Evolutionary conservation across 2,888 invertebrate species (phyloP), one percentile per base, ranked within the genome.

Genomic region (Rhimphoctona megacephalus): DNA sequence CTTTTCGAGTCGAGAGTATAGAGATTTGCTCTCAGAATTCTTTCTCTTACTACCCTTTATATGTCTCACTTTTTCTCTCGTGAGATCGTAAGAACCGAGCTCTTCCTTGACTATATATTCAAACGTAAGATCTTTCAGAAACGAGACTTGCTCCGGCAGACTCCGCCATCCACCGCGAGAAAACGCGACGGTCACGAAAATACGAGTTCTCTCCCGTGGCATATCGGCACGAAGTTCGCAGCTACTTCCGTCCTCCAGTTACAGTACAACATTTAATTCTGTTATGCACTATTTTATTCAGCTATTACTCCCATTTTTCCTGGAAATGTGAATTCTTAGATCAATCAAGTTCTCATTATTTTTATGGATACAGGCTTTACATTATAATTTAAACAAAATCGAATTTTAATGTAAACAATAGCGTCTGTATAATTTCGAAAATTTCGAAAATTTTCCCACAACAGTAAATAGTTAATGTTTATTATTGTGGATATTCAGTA

Each of bases 101-200:
- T 33, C 33, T 54, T 33, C 74, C 66, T 69, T 76, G 25, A 57
- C 54, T 67, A 66, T 77, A 33, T 73, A 74, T 43, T 39, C 46
- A 54, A 57, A 52, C 36, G 33, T 73, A 54, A 54, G 66, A 78
- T 57, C 66, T 61, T 78, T 57, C 78, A 9, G 82, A 52, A 85
- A 85, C 82, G 82, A 82, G 79, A 85, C 85, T 70, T 76, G 82
- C 82, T 85, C 74, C 30, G 61, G 36, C 49, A 74, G 79, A 36
- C 25, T 79, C 69, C 8, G 66, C 64, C 66, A 9, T 30, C 66
- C 14, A 19, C 7, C 39, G 74, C 57, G 39, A 54, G 64, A 49
- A 66, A 49, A 66, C 66, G 9, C 19, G 46, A 30, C 67, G 67
- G 76, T 85, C 84, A 81, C 84, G 84, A 85, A 43, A 81, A 81